Base-by-base conservation (phyloP, 2,113 vertebrate species). In the Toxostoma redivivum region DNA sequence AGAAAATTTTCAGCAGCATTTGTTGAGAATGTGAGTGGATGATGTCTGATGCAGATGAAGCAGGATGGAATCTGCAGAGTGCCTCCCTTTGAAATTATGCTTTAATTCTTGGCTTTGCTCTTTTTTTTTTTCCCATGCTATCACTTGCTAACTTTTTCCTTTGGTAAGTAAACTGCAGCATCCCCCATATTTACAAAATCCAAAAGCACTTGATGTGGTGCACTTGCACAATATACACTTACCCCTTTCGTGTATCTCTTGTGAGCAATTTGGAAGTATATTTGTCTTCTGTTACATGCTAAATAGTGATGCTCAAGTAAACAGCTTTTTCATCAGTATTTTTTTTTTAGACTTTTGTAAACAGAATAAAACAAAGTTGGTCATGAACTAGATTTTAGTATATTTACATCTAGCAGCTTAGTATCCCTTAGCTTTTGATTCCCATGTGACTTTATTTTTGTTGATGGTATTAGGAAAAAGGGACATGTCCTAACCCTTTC, bases 101-200 rank as follows among this genome's bases (percentile, higher is more conserved):
- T 98, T 95, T 90, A 90, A 92, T 97, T 97, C 57, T 97, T 95
- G 93, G 91, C 94, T 97, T 94, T 81, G n/a, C 94, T 67, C 15
- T 93, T 91, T 73, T 94, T 92, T 56, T 24, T 11, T 9, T 5
- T 19, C 2, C 5, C 21, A 98, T 98, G 98, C 98, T 98, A 53
- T 97, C 96, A 73, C 86, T 96, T 97, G 91, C 88, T 97, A 94
- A 87, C 67, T 95, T 98, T 97, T 98, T 97, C 72, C 80, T 92
- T 94, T 97, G 98, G 98, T 98, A 98, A 98, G 98, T 98, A 97
- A 27, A 82, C 13, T 77, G 31, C 56, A 88, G 47, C 57, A 35
- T 86, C 16, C 5, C 64, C 35, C 60, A 18, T 88, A 27, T 77
- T 95, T 74, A 70, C 56, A 71, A 53, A 85, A 73, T 33, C 45